These are phyloP conservation scores for Todiramphus chloris DNA, from an alignment of 2,113 vertebrate species.

Conservation along the genomic window DNA sequence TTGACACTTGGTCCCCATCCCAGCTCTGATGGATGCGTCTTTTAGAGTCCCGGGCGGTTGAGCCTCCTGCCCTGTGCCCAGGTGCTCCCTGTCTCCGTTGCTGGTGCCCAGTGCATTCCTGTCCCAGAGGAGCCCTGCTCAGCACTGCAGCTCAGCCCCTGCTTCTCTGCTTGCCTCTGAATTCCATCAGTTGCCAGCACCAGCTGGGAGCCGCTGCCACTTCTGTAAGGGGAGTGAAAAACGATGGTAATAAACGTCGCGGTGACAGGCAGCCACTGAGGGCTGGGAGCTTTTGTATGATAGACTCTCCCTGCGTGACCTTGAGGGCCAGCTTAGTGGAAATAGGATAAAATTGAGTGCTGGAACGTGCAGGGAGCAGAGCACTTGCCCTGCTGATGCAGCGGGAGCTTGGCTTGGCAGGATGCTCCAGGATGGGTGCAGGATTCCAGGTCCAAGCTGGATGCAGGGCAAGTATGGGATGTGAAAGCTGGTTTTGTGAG, in stretches of 20 bases:
- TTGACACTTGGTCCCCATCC: rapidly evolving
- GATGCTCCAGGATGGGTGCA: rapidly evolving
- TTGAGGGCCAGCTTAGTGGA: neutral
- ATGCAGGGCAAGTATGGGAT: neutral
- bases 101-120: rapidly evolving
- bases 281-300: neutral
- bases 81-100: rapidly evolving
- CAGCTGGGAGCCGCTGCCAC: neutral
- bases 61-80: neutral
- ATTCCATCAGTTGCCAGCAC: neutral
- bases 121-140: rapidly evolving
- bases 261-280: neutral
- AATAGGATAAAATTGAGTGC: neutral
- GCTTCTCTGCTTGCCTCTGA: rapidly evolving
- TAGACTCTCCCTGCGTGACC: neutral
- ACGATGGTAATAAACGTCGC: rapidly evolving
- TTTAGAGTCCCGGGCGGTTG: too few species aligned
- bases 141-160: rapidly evolving
- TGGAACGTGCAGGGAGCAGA: rapidly evolving
- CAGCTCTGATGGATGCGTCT: rapidly evolving
- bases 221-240: neutral
- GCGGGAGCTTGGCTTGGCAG: rapidly evolving
- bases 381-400: rapidly evolving
- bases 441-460: neutral
- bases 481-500: neutral